Evolutionary conservation across 2,888 invertebrate genomes (phyloP).

Genomic region (Argyra leucocephala): DNA sequence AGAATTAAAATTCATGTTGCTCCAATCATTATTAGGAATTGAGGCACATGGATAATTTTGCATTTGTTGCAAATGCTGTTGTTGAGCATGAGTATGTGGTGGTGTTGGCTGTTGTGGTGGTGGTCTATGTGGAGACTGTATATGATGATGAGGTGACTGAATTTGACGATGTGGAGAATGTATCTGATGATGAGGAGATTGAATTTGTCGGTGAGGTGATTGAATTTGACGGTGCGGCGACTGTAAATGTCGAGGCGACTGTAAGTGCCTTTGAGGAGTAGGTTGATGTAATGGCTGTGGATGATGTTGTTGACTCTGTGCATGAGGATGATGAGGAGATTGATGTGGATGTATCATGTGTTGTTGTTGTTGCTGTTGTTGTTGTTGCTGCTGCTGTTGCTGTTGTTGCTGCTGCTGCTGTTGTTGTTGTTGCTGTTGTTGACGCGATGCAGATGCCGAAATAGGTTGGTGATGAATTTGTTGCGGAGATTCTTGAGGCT

Average conservation of each 20-base stretch:
- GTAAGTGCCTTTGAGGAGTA: constrained; percentile 25
- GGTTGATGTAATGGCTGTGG: constrained; percentile 29
- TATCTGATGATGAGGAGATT: constrained; percentile 7
- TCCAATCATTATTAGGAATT: constrained; percentile 31
- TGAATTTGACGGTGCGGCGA: constrained; percentile 14
- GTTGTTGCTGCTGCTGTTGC: constrained; percentile 17
- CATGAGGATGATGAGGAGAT: constrained; percentile 6
- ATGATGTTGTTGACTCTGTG: constrained; percentile 22
- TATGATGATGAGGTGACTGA: constrained; percentile 9
- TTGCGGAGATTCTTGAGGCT: constrained; percentile 23
- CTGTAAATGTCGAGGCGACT: background rate
- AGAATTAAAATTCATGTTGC: constrained; percentile 26
- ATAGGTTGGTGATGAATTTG: constrained; percentile 21
- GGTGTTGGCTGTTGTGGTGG: constrained; percentile 25
- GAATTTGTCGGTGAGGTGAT: constrained; percentile 22
- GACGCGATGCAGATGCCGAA: constrained; percentile 20
- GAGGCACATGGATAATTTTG: constrained; percentile 29
- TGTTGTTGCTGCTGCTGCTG: constrained; percentile 15
- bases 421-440: constrained; percentile 8
- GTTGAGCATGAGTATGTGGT: constrained; percentile 10
- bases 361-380: background rate
- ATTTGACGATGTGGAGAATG: constrained; percentile 10
- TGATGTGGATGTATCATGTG: constrained; percentile 2
- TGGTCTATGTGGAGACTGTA: constrained; percentile 8
- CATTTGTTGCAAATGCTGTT: constrained; percentile 23